A percentile compares a stretch with the other conserved stretches of the same genome.
Conservation (phyloP, 2,113 vertebrate species). For the Passer montanus region DNA sequence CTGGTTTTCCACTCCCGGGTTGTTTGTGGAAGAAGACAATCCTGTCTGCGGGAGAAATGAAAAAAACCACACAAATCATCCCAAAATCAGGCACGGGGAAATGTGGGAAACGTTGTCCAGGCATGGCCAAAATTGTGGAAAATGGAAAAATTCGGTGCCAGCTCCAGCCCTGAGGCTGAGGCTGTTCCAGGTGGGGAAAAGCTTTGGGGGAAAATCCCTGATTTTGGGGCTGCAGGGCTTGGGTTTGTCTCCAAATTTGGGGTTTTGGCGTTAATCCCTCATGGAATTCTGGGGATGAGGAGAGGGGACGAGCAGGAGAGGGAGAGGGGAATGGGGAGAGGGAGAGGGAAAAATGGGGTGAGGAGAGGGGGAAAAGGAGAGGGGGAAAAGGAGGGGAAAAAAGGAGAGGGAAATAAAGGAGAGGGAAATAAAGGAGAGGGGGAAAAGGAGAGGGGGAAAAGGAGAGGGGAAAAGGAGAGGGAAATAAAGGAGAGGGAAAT, state of each 20-base stretch:
- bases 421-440: too few relatives aligned
- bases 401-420: too few relatives aligned
- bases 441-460: too few relatives aligned
- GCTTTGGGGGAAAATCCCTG: neutral
- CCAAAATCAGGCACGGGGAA: accelerated
- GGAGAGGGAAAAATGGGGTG: neutral
- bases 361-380: neutral
- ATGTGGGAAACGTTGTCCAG: accelerated
- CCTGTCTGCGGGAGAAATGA: accelerated
- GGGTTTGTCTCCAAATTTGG: accelerated
- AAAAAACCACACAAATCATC: accelerated
- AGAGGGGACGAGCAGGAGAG: neutral
- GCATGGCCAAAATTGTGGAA: neutral
- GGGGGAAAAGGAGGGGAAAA: neutral
- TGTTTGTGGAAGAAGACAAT: neutral
- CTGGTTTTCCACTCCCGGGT: neutral
- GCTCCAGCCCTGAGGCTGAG: accelerated
- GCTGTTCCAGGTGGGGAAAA: neutral
- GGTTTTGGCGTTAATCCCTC: neutral
- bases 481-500: too few relatives aligned
- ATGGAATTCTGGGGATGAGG: neutral
- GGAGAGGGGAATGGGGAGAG: neutral
- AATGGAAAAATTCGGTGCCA: neutral
- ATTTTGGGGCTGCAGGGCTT: neutral
- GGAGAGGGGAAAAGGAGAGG: too few relatives aligned